Conservation (phyloP, 2,113 vertebrate species). For the Strix aluco region DNA sequence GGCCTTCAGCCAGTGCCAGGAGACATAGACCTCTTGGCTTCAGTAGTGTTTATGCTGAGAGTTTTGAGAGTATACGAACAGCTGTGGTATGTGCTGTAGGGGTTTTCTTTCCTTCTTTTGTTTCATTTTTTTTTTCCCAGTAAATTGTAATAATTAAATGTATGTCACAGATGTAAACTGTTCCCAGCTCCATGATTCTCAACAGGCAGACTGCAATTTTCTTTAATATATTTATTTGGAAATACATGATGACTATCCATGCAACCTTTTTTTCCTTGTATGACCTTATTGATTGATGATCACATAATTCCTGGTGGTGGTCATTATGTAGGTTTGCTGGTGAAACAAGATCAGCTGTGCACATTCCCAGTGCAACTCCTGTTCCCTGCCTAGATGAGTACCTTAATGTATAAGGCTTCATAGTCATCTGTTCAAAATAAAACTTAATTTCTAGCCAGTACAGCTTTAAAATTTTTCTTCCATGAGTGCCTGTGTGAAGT, state of each 20-base stretch:
- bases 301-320: neutral
- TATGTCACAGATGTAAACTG: neutral
- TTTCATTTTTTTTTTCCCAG: neutral
- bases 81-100: neutral
- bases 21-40: neutral
- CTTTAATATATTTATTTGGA: neutral
- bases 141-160: neutral
- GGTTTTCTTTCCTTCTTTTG: neutral
- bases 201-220: neutral
- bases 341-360: neutral
- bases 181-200: neutral
- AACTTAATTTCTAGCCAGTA: neutral
- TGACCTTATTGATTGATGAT: neutral
- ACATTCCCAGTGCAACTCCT: neutral
- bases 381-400: neutral
- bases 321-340: neutral
- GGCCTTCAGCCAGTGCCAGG: neutral
- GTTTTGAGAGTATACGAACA: neutral
- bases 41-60: fast-evolving
- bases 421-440: neutral
- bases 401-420: neutral
- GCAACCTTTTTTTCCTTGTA: fast-evolving
- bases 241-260: neutral
- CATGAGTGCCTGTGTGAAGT: neutral
- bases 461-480: neutral